Conservation (phyloP, 64 coral and sea anemone species). For the Platygyra sinensis region DNA sequence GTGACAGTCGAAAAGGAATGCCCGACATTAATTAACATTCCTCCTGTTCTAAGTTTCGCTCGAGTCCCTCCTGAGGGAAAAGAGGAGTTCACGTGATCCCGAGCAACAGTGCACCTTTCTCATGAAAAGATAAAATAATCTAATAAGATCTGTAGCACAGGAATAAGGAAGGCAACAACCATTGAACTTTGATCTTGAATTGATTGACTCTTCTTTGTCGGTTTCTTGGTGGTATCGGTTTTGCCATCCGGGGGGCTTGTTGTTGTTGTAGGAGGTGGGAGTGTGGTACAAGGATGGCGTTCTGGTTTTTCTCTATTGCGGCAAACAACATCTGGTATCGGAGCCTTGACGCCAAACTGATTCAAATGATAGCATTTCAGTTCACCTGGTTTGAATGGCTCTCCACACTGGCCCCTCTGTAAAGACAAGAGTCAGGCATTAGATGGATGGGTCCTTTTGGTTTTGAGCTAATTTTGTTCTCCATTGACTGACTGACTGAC, state of each 20-base stretch:
- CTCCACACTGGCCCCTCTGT: not conserved
- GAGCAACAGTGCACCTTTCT: not conserved
- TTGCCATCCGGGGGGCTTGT: not conserved
- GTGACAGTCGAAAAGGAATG: too few species aligned
- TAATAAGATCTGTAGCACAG: not conserved
- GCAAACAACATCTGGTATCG: not conserved
- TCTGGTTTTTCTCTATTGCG: not conserved
- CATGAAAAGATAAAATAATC: not conserved
- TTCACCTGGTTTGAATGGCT: not conserved
- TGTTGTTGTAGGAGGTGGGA: not conserved
- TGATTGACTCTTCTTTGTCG: not conserved
- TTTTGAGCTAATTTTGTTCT: too few species aligned
- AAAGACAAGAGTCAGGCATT: not conserved
- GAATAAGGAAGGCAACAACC: not conserved
- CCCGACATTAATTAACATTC: too few species aligned
- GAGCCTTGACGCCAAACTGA: not conserved
- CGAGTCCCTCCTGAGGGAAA: too few species aligned
- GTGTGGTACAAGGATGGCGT: not conserved
- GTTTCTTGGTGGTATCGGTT: not conserved
- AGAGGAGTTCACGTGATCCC: not conserved
- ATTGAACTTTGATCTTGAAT: not conserved
- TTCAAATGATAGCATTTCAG: slow-evolving; percentile 4
- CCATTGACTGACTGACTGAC: too few species aligned
- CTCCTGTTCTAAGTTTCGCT: too few species aligned
- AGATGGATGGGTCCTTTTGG: too few species aligned